Percentiles rank a stretch among this genome's conserved stretches.
phyloP scores from a whole-genome alignment of 2,888 invertebrate genomes.

The Dromius quadrimaculatus region DNA sequence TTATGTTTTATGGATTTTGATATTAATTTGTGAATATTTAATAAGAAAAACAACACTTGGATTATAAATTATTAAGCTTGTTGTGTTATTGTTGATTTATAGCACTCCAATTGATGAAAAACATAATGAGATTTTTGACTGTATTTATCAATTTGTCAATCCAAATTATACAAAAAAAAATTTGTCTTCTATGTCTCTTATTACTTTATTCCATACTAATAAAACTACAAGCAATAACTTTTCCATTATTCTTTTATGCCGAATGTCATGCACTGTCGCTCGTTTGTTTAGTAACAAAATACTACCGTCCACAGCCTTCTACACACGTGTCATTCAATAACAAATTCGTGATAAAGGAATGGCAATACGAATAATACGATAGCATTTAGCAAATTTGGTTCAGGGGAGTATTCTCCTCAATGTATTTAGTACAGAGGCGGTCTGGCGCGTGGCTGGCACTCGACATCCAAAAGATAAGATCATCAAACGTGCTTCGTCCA shows the following conservation, averaged over 20 bases:
- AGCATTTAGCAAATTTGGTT: conserved; percentile 56
- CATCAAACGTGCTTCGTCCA: conserved; percentile 54
- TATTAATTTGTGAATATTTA: not conserved
- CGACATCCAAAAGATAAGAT: conserved; percentile 51
- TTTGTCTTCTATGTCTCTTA: too few relatives aligned
- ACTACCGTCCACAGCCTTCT: conserved; percentile 15
- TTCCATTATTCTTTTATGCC: too few relatives aligned
- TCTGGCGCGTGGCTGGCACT: conserved; percentile 53
- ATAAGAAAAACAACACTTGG: too few relatives aligned
- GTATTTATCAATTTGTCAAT: too few relatives aligned
- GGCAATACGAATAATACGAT: conserved; percentile 51
- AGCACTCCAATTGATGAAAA: too few relatives aligned
- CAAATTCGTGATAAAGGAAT: conserved; percentile 17
- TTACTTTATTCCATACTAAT: too few relatives aligned
- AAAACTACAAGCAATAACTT: too few relatives aligned
- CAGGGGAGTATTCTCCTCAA: not conserved
- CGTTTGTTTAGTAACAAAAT: conserved; percentile 41
- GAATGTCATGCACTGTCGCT: too few relatives aligned
- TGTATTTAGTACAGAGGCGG: conserved; percentile 53
- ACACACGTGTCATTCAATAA: conserved; percentile 18
- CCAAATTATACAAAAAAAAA: too few relatives aligned
- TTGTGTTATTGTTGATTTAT: too few relatives aligned
- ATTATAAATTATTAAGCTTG: too few relatives aligned
- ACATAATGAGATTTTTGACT: too few relatives aligned
- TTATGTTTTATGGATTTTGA: conserved; percentile 2